Base-by-base conservation (phyloP, 2,113 vertebrate species). In the Daboia siamensis region DNA sequence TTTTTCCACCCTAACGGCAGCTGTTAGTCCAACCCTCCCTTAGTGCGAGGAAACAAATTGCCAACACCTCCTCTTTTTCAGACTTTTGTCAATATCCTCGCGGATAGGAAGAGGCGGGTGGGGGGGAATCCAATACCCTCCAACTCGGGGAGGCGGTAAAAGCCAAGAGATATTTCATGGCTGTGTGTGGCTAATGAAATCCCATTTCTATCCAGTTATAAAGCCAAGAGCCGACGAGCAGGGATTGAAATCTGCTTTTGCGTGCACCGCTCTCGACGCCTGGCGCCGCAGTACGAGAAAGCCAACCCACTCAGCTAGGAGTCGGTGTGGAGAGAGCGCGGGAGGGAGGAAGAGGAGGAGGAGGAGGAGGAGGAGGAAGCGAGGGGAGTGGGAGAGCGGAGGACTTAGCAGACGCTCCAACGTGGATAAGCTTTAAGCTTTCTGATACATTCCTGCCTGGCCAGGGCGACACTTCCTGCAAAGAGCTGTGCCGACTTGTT, bases 401-500 rank as follows among this genome's bases (percentile, higher is more conserved):
- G 48, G 56, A 12, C 10, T 91, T 26, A 55, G 91, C 61, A 90
- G 88, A 86, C 44, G 11, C 88, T 90, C 88, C 88, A 86, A 92
- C 92, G 88, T 92, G 92, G 92, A 90, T 61, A 52, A 61, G 92
- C 69, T 90, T 17, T 2, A 24, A 15, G 54, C 87, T 89, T 59
- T 85, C 55, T 59, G 88, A 61, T 86, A 39, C 92, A 90, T 90
- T 89, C 92, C 92, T 64, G 92, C 92, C 92, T 64, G 88, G 92
- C 92, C 92, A 92, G 89, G 91, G 91, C 64, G 91, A 80, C 80
- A 69, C 91, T 88, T 48, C 4, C 46, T 89, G 64, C 64, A 52
- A 52, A 89, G 91, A 84, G 91, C 91, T 89, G 64, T 15, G 64
- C 91, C 48, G 91, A 89, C 91, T 92, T 92, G 87, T 92, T 92